Conservation (phyloP, 2,113 vertebrate species). For the Colistium nudipinnis region DNA sequence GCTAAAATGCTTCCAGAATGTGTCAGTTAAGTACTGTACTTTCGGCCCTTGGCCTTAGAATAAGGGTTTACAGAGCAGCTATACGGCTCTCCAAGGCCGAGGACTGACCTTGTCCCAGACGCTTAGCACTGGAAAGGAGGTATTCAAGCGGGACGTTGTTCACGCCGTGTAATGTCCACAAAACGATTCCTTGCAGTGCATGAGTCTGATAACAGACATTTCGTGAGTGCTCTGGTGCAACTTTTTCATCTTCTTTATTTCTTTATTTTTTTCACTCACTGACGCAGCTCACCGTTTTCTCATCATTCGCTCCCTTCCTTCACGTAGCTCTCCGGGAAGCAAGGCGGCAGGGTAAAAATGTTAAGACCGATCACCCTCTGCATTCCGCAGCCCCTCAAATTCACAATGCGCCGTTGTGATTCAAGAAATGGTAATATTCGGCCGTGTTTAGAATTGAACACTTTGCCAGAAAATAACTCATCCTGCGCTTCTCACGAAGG, state of each 20-base stretch:
- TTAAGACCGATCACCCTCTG: slow-evolving; percentile 42
- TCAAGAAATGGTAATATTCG: slow-evolving; percentile 65
- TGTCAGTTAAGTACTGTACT: slow-evolving; percentile 47
- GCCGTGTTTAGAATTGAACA: slow-evolving; percentile 45
- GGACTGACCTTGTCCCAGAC: slow-evolving; percentile 47
- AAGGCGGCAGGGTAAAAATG: slow-evolving; percentile 64
- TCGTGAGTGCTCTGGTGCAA: slow-evolving; percentile 47
- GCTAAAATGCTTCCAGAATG: slow-evolving; percentile 48
- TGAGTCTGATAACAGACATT: slow-evolving; percentile 62
- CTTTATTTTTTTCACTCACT: neutral
- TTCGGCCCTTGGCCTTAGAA: slow-evolving; percentile 45
- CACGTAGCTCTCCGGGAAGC: slow-evolving; percentile 40
- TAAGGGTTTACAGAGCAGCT: slow-evolving; percentile 58
- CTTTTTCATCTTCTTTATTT: slow-evolving; percentile 34
- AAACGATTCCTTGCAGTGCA: slow-evolving; percentile 48
- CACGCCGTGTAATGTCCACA: slow-evolving; percentile 68
- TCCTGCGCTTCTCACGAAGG: slow-evolving; percentile 61
- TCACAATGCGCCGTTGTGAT: slow-evolving; percentile 65
- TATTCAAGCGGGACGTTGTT: slow-evolving; percentile 61
- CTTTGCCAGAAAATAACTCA: slow-evolving; percentile 68
- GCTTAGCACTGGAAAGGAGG: slow-evolving; percentile 42
- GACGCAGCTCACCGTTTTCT: slow-evolving; percentile 49
- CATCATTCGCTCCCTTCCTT: slow-evolving; percentile 37
- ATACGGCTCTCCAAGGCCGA: slow-evolving; percentile 69
- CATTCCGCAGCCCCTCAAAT: slow-evolving; percentile 65